These are phyloP conservation scores for Melanerpes aurifrons DNA, from an alignment of 2,113 vertebrate genomes.

Conservation along the genomic window DNA sequence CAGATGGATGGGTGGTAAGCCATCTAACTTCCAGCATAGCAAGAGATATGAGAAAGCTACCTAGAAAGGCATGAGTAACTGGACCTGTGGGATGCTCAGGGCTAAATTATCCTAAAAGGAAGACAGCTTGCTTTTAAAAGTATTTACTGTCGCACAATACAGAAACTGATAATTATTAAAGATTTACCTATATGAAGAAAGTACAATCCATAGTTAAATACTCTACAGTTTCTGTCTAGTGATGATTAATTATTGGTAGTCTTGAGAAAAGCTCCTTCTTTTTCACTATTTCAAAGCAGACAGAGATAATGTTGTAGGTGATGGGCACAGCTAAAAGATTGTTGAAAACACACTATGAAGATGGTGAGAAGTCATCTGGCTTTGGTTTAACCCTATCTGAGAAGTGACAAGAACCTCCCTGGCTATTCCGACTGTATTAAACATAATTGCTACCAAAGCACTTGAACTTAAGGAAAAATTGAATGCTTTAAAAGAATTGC, in stretches of 20 bases:
- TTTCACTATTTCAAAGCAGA: neutral
- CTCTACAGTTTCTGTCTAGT: neutral
- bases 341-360: neutral
- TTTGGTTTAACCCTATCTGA: neutral
- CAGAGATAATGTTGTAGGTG: neutral
- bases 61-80: neutral
- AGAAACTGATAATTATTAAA: neutral
- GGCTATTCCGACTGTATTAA: neutral
- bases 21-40: neutral
- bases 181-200: neutral
- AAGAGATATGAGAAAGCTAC: neutral
- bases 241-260: neutral
- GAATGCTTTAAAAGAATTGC: neutral
- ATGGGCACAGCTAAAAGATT: fast-evolving
- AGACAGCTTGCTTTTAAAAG: neutral
- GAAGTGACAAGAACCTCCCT: neutral
- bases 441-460: neutral
- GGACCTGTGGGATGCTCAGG: neutral
- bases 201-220: neutral
- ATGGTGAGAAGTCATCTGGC: neutral
- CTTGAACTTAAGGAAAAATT: neutral
- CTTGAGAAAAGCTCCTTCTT: neutral
- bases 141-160: neutral
- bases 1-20: neutral
- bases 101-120: neutral